These are phyloP conservation scores for Leiothrix lutea DNA, from an alignment of 2,113 vertebrate genomes.

Conservation along the genomic window DNA sequence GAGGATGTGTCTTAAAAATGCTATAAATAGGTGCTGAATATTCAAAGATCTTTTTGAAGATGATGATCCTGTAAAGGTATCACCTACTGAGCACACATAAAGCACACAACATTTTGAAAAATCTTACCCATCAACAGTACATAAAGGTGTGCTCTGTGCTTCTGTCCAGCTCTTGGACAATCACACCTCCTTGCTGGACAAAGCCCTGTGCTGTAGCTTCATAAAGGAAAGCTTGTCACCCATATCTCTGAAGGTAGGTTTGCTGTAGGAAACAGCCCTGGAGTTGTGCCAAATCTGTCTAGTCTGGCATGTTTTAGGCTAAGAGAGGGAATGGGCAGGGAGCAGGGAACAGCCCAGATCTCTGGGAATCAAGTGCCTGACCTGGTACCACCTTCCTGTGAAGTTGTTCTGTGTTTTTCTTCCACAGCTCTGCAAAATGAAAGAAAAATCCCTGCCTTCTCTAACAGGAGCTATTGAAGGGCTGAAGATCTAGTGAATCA, in stretches of 20 bases:
- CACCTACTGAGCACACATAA: neutral
- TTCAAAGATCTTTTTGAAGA: neutral
- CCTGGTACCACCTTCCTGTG: neutral
- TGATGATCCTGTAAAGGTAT: neutral
- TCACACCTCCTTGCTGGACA: neutral
- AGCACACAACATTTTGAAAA: neutral
- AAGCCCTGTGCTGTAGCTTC: neutral
- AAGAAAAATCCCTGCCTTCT: neutral
- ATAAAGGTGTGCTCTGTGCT: neutral
- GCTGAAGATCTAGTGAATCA: neutral
- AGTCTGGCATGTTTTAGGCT: neutral
- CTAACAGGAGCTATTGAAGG: neutral
- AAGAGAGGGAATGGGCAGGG: neutral
- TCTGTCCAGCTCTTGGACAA: neutral
- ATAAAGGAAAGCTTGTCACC: neutral
- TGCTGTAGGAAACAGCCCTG: neutral
- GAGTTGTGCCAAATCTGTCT: neutral
- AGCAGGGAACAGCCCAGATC: neutral
- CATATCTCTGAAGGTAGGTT: neutral
- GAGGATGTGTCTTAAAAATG: neutral
- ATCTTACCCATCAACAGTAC: neutral
- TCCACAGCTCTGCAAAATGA: neutral
- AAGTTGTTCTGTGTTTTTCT: neutral
- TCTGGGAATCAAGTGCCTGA: neutral
- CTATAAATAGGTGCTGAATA: neutral